Conservation (phyloP, 2,888 invertebrate genomes). For the Mesorhabditis belari region DNA sequence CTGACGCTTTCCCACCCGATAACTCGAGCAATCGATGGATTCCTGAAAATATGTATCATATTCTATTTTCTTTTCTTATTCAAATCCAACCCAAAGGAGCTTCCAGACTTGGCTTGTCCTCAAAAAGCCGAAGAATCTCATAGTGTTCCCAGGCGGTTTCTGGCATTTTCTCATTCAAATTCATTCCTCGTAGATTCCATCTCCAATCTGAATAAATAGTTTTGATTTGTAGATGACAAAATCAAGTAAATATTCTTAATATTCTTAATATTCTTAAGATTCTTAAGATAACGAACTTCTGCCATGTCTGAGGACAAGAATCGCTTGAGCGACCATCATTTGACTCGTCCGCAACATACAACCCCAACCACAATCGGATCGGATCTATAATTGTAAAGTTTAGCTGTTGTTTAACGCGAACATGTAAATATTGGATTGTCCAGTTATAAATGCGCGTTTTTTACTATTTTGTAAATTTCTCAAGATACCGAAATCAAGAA, state of each 20-base stretch:
- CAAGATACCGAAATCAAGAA: too few species aligned
- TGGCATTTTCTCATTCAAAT: not conserved
- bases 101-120: not conserved
- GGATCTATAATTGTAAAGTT: conserved; percentile 60
- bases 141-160: not conserved
- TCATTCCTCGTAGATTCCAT: not conserved
- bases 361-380: conserved; percentile 89
- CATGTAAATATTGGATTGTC: too few species aligned
- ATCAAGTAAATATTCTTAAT: too few species aligned
- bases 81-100: not conserved
- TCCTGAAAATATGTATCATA: too few species aligned
- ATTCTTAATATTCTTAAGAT: too few species aligned
- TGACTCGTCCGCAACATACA: conserved; percentile 82
- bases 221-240: too few species aligned
- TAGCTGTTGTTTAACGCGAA: not conserved
- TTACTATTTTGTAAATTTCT: too few species aligned
- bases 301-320: conserved; percentile 75
- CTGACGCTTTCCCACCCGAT: not conserved
- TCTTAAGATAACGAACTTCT: conserved; percentile 60
- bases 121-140: not conserved
- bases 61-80: too few species aligned
- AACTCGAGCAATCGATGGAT: not conserved
- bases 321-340: conserved; percentile 82
- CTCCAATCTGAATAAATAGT: conserved; percentile 12
- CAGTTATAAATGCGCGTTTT: too few species aligned